Evolutionary conservation across 2,113 vertebrate species (phyloP).

Genomic region (Vulpes lagopus): DNA sequence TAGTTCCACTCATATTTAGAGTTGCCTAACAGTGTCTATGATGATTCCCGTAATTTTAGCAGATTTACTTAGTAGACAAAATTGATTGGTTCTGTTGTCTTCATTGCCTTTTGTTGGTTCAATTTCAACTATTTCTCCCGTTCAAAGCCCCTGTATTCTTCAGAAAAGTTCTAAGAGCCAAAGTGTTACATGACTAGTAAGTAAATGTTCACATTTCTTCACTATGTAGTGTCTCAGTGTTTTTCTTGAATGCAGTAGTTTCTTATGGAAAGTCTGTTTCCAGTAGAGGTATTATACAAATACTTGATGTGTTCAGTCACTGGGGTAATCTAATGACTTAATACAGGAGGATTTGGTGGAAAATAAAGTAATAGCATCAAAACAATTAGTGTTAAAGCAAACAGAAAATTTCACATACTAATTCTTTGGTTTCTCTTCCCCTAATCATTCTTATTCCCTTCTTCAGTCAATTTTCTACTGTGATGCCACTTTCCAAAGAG

Average conservation of each 20-base stretch:
- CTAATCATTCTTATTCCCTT: not conserved
- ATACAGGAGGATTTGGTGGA: not conserved
- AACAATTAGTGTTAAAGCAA: not conserved
- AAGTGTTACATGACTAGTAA: not conserved
- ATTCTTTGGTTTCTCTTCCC: not conserved
- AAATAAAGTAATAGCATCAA: conserved; percentile 12
- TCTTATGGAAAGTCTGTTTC: not conserved
- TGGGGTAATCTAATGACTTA: not conserved
- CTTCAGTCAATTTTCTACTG: not conserved
- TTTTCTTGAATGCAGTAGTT: conserved; percentile 12
- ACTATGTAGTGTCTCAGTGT: not conserved
- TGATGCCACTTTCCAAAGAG: conserved; percentile 13
- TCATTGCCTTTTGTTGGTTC: not conserved
- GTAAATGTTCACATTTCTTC: not conserved
- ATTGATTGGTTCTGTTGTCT: not conserved
- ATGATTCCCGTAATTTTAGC: not conserved
- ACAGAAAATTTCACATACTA: not conserved
- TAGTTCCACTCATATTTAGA: not conserved
- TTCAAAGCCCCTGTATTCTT: not conserved
- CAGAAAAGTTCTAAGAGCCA: conserved; percentile 12
- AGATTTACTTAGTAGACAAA: not conserved
- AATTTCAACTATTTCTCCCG: not conserved
- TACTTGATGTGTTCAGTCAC: not conserved
- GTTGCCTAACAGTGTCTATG: not conserved
- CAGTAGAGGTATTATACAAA: not conserved